Evolutionary conservation across 2,797 vertebrate species (phyloP), one percentile per base, ranked within the genome.

Genomic region (Scolopax bukidnonensis): DNA sequence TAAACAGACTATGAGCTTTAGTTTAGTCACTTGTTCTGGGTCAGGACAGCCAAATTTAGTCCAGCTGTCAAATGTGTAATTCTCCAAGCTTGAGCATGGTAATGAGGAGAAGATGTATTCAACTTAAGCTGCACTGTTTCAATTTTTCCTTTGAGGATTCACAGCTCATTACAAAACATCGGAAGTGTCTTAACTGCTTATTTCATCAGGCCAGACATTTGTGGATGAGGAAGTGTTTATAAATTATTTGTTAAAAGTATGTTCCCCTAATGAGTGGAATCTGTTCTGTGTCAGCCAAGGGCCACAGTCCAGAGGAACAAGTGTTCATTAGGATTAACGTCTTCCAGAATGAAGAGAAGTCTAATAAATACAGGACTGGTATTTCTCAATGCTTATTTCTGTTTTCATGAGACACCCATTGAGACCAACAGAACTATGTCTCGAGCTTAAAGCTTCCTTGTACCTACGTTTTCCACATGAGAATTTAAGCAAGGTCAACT

Each of bases 161-260:
- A 82, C 21, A 79, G 38, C 12, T 89, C 53, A 41, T 84, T 85
- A 63, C 16, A 67, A 60, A 77, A 92, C 6, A 3, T 69, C 5
- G 0, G 5, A 90, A 89, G 51, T 33, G 36, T 57, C 33, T 74
- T 68, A 67, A 47, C 33, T 50, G 23, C 60, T 80, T 70, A 36
- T 77, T 90, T 74, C 33, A 32, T 74, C 61, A 87, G 41, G 30
- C 45, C 53, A 75, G 41, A 54, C 7, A 16, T 50, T 33, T 4
- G 3, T 70, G 68, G 53, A 43, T 36, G 56, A 79, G 51, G 47
- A 87, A 89, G 21, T 23, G 45, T 69, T 78, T 60, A 47, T 83
- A 77, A 93, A 68, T 91, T 88, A 76, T 82, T 88, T 90, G 40
- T 83, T 90, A 30, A 40, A 77, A 41, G 30, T 87, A 33, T 70